Evolutionary conservation across 1,140 invertebrate genomes (phyloP).

Genomic region (Drosophila elegans): DNA sequence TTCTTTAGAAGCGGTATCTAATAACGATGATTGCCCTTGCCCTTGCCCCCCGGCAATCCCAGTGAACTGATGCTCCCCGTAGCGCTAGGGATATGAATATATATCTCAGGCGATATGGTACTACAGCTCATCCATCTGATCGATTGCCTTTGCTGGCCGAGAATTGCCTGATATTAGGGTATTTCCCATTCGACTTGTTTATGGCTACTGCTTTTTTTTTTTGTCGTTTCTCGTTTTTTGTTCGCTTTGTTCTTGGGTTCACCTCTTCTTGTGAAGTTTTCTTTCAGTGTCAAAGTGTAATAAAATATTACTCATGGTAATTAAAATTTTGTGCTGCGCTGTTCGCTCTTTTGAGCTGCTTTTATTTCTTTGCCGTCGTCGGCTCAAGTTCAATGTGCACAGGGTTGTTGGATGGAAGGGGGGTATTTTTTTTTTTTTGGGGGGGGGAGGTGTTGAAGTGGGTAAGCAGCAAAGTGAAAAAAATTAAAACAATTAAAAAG

Average conservation of each 20-base stretch:
- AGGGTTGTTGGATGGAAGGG: not conserved
- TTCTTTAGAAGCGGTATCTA: conserved; percentile 4
- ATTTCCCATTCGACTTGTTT: conserved; percentile 11
- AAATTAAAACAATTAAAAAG: conserved; percentile 78
- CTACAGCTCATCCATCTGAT: not conserved
- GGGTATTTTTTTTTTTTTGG: not conserved
- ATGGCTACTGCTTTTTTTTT: too few species aligned
- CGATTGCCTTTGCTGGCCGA: not conserved
- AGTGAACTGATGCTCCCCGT: not conserved
- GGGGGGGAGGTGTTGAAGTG: not conserved
- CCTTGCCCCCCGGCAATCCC: too few species aligned
- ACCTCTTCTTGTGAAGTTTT: conserved; percentile 65
- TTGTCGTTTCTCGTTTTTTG: not conserved
- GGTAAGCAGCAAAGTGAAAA: conserved; percentile 29
- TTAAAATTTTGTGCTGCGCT: conserved; percentile 77
- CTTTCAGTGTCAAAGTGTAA: conserved; percentile 83
- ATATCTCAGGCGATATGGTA: not conserved
- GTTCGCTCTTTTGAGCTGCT: conserved; percentile 33
- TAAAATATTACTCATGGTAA: conserved; percentile 83
- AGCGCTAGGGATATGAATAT: not conserved
- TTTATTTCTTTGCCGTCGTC: conserved; percentile 64
- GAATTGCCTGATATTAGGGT: conserved; percentile 1
- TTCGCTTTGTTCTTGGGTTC: conserved; percentile 1
- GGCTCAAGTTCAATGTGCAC: conserved; percentile 82
- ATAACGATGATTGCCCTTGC: conserved; percentile 4